Evolutionary conservation across 2,797 vertebrate genomes (phyloP).

Genomic region (Rachycentron canadum): DNA sequence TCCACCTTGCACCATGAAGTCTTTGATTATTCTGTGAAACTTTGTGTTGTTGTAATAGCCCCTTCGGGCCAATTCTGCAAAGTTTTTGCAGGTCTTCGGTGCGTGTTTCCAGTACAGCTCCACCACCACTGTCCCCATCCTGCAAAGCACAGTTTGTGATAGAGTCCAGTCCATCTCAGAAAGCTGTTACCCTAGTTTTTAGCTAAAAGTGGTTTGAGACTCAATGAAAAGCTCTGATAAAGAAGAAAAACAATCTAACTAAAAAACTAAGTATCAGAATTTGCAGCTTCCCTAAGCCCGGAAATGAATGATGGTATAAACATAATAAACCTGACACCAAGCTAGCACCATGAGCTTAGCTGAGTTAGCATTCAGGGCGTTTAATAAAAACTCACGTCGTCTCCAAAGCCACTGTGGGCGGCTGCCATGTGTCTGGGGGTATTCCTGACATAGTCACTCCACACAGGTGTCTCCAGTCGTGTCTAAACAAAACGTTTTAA

Average conservation of each 20-base stretch:
- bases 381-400: slow-evolving; percentile 84
- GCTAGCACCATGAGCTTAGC: slow-evolving; percentile 34
- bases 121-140: slow-evolving; percentile 90
- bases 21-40: slow-evolving; percentile 95
- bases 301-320: not conserved
- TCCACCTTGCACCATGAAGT: slow-evolving; percentile 97
- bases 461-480: not conserved
- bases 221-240: not conserved
- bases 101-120: slow-evolving; percentile 97
- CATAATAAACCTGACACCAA: not conserved
- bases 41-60: slow-evolving; percentile 95
- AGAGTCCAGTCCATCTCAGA: not conserved
- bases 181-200: not conserved
- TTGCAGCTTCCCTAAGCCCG: not conserved
- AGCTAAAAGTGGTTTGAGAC: not conserved
- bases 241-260: not conserved
- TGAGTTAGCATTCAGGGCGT: slow-evolving; percentile 21
- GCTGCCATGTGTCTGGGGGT: slow-evolving; percentile 94
- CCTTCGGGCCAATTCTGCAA: slow-evolving; percentile 91
- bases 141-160: slow-evolving; percentile 59
- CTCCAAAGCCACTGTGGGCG: slow-evolving; percentile 86
- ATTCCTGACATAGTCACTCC: slow-evolving; percentile 82
- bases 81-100: slow-evolving; percentile 94
- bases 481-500: not conserved
- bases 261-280: not conserved